phyloP scores from a whole-genome alignment of 2,888 invertebrate genomes.

The Steinernema scapterisci region DNA sequence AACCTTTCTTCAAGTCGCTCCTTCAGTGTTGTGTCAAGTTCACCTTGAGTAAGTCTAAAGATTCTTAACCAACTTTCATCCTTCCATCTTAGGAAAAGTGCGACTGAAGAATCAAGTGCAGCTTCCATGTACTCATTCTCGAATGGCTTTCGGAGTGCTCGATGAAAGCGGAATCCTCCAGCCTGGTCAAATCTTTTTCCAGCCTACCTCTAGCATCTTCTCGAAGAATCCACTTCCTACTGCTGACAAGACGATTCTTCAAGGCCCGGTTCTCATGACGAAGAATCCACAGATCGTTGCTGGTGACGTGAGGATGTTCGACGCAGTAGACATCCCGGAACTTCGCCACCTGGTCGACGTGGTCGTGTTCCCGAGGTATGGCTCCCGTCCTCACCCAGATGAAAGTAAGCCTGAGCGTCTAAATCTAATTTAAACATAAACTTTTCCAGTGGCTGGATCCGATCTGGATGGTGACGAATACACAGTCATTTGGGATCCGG shows the following conservation, averaged over 20 bases:
- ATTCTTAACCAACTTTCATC: too few species aligned
- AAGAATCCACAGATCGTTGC: conserved; percentile 70
- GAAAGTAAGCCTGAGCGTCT: conserved; percentile 65
- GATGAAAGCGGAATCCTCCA: conserved; percentile 62
- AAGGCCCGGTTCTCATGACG: conserved; percentile 68
- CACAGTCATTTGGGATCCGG: conserved; percentile 37
- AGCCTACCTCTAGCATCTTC: conserved; percentile 49
- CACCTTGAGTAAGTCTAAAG: background rate
- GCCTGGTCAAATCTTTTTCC: conserved; percentile 62
- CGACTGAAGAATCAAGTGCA: conserved; percentile 13
- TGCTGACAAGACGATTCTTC: conserved; percentile 34
- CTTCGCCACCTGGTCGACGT: conserved; percentile 67
- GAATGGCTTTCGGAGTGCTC: conserved; percentile 62
- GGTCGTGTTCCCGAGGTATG: conserved; percentile 69
- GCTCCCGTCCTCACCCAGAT: conserved; percentile 69
- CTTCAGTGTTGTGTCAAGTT: conserved; percentile 36
- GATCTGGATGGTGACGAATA: conserved; percentile 70
- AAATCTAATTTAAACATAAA: too few species aligned
- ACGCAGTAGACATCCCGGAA: conserved; percentile 62
- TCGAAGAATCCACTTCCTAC: conserved; percentile 32
- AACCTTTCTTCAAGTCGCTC: conserved; percentile 62
- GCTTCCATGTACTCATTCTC: conserved; percentile 41
- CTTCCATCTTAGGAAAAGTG: background rate
- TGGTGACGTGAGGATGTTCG: conserved; percentile 69
- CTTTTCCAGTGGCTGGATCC: conserved; percentile 63